phyloP scores from a whole-genome alignment of 2,113 vertebrate genomes.

The Eulemur rufifrons region DNA sequence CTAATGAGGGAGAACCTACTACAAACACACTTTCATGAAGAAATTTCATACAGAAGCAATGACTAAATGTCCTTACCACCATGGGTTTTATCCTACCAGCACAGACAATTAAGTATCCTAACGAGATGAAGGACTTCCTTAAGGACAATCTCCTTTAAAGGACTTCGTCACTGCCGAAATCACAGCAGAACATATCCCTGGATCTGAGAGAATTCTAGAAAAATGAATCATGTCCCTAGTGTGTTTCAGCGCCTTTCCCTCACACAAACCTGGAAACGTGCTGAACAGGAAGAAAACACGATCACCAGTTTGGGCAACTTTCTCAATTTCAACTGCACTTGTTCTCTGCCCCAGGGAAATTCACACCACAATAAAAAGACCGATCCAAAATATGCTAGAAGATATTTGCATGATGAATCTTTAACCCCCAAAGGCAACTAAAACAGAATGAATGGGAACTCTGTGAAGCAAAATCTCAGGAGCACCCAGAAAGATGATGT shows the following conservation, averaged over 20 bases:
- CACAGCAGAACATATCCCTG: not conserved
- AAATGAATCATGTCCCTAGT: not conserved
- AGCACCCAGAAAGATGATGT: not conserved
- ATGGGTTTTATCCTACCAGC: not conserved
- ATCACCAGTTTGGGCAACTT: not conserved
- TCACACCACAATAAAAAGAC: slow-evolving; percentile 14
- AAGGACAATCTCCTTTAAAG: slow-evolving; percentile 13
- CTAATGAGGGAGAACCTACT: not conserved
- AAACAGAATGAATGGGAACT: not conserved
- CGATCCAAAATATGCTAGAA: not conserved
- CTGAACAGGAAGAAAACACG: not conserved
- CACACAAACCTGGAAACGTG: not conserved
- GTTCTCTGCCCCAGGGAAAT: not conserved
- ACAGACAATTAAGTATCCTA: not conserved
- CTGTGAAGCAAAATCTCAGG: not conserved
- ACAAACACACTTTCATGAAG: not conserved
- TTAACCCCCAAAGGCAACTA: not conserved
- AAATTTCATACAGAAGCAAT: slow-evolving; percentile 3
- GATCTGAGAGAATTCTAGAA: not conserved
- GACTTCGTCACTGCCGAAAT: not conserved
- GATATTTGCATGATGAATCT: not conserved
- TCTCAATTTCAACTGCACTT: not conserved
- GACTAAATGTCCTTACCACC: not conserved
- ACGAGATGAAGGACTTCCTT: not conserved
- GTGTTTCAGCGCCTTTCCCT: not conserved